Conservation (phyloP, 2,888 invertebrate genomes). For the Agrochola lychnidis region DNA sequence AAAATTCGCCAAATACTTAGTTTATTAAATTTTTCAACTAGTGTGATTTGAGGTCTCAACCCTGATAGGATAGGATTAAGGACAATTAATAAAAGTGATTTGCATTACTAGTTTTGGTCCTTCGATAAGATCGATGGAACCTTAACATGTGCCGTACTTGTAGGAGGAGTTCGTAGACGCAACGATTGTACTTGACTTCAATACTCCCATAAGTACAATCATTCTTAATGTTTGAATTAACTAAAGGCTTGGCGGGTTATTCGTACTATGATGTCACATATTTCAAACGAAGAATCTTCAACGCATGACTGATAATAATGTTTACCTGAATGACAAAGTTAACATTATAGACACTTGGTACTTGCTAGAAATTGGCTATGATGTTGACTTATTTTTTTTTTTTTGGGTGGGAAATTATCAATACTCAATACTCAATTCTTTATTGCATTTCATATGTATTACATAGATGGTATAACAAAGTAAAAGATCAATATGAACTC, state of each 20-base stretch:
- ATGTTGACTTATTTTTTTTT: too few relatives aligned
- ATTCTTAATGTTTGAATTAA: not conserved
- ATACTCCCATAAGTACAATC: not conserved
- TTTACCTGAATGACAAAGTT: too few relatives aligned
- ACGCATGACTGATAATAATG: conserved; percentile 1
- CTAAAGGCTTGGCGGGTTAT: not conserved
- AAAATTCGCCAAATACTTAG: not conserved
- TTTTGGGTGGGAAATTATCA: too few relatives aligned
- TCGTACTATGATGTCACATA: not conserved
- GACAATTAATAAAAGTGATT: not conserved
- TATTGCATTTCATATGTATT: too few relatives aligned
- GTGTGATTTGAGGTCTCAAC: not conserved
- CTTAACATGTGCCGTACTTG: not conserved
- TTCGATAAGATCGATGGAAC: not conserved
- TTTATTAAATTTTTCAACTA: not conserved
- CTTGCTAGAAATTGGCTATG: too few relatives aligned
- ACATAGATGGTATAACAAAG: too few relatives aligned
- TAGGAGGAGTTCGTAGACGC: not conserved
- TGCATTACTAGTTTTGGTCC: not conserved
- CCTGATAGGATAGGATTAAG: not conserved
- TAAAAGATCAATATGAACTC: too few relatives aligned
- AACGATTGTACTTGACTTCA: too few relatives aligned
- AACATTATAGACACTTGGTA: too few relatives aligned
- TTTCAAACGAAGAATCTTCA: not conserved
- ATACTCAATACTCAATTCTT: too few relatives aligned